These are phyloP conservation scores for Drosophila triauraria DNA, from an alignment of 1,140 invertebrate species.

Conservation along the genomic window DNA sequence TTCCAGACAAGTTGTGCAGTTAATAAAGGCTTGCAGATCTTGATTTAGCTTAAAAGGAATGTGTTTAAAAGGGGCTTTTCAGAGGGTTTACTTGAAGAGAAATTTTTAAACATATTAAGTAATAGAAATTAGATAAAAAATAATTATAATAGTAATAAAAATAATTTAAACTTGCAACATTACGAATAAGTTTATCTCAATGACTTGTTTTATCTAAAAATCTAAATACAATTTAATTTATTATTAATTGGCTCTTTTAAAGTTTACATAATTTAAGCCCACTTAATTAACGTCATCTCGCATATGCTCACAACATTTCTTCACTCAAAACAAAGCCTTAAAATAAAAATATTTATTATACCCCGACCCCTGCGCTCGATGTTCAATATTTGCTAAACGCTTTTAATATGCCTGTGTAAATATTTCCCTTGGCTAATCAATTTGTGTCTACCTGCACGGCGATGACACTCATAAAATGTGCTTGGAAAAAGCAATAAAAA, in stretches of 20 bases:
- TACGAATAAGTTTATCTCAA: background rate
- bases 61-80: too few species aligned
- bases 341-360: slow-evolving; percentile 9
- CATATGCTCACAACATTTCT: background rate
- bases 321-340: background rate
- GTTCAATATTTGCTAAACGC: slow-evolving; percentile 9
- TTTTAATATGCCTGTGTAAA: slow-evolving; percentile 4
- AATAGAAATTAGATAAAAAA: too few species aligned
- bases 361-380: background rate
- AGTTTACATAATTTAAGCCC: background rate
- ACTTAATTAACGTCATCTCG: background rate
- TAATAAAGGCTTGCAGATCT: background rate
- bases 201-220: background rate
- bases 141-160: too few species aligned
- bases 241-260: background rate
- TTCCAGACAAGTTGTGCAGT: slow-evolving; percentile 6
- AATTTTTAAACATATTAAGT: too few species aligned
- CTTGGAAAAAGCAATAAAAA: slow-evolving; percentile 37
- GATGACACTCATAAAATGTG: slow-evolving; percentile 29
- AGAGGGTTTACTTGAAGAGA: too few species aligned
- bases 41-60: background rate
- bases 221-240: background rate
- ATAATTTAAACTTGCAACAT: background rate
- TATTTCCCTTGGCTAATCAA: slow-evolving; percentile 38
- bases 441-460: slow-evolving; percentile 15